phyloP scores from a whole-genome alignment of 2,888 invertebrate genomes.

The Andrena bicolor region DNA sequence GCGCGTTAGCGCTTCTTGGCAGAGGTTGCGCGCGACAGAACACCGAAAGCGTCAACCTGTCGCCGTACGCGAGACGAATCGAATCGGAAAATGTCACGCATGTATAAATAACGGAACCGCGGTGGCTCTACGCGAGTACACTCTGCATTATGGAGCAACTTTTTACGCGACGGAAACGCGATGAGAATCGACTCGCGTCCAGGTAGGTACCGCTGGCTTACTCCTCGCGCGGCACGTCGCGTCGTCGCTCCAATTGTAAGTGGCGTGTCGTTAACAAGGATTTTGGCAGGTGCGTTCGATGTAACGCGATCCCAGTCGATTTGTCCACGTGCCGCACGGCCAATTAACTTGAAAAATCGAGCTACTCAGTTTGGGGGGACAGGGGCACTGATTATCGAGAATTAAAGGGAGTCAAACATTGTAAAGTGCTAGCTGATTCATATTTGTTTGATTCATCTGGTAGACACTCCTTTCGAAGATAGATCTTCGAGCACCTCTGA shows the following conservation, averaged over 20 bases:
- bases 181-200: not conserved
- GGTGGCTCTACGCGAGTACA: not conserved
- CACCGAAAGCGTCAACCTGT: constrained; percentile 53
- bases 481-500: not conserved
- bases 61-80: constrained; percentile 48
- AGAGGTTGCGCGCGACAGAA: constrained; percentile 42
- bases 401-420: not conserved
- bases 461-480: no score
- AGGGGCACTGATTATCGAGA: not conserved
- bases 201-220: not conserved
- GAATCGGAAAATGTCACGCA: constrained; percentile 54
- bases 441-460: no score
- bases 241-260: constrained; percentile 26
- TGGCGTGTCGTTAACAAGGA: constrained; percentile 36
- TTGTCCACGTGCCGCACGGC: constrained; percentile 40
- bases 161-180: not conserved
- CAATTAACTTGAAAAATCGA: constrained; percentile 51
- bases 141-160: not conserved
- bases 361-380: not conserved
- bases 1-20: constrained; percentile 52
- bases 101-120: constrained; percentile 55
- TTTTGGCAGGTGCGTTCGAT: constrained; percentile 45
- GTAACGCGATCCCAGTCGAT: constrained; percentile 35
- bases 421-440: not conserved
- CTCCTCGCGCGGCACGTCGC: not conserved